Base-by-base conservation (phyloP, 2,888 invertebrate species). In the Apodemia duryi region DNA sequence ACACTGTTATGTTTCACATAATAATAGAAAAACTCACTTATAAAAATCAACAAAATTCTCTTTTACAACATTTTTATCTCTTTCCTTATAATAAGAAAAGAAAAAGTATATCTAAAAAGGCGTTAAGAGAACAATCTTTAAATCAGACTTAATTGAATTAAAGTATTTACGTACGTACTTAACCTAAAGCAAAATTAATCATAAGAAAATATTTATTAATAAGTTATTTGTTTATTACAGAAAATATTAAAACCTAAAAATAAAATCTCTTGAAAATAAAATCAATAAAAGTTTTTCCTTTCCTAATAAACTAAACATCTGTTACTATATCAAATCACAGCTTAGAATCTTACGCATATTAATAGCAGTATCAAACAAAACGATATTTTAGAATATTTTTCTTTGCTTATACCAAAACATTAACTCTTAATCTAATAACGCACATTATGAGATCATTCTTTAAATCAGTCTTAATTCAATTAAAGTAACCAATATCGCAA, bases 401-500 rank as follows among this genome's bases (percentile, higher is more conserved):
- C 35, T 11, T 61, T 61, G 38, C 32, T 10, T 61, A 61, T 38
- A n/a, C 13, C 35, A 61, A 61, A 61, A 61, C 61, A 61, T 61
- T 61, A 61, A 35, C 61, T 38, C 61, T 61, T 61, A 61, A 38
- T 43, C 43, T 43, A 43, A 10, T 61, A 61, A 41, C 43, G 61
- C 61, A 61, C 61, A 61, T 41, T 61, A 61, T 61, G 61, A 61
- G 61, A 61, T 61, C 43, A 61, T 41, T 61, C 61, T 28, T 61
- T 61, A 35, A 60, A 60, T 43, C 49, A 64, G 46, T 64, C 64
- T 46, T 60, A 61, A 60, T 60, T 60, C 49, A 43, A 64, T 60
- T 60, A 64, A 46, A 64, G 60, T 64, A 64, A 64, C 60, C 46
- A 64, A 63, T 63, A 43, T 49, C 21, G 13, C 6, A 64, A 46